Evolutionary conservation across 2,888 invertebrate species (phyloP).

Genomic region (Macrosoma leucophasiata): DNA sequence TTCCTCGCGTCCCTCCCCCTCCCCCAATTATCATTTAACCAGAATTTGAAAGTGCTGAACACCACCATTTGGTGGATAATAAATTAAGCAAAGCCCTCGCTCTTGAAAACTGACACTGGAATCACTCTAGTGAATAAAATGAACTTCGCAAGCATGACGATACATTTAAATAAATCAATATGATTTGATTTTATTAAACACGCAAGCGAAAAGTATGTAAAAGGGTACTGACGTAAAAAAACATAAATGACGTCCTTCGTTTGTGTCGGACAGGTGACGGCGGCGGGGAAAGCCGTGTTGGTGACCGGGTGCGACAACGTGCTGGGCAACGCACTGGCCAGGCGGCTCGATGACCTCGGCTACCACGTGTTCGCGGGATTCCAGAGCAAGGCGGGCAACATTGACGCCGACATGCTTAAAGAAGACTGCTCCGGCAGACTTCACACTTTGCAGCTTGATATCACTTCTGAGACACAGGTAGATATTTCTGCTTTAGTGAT

Average conservation of each 20-base stretch:
- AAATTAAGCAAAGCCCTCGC: too few relatives aligned
- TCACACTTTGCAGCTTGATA: conserved; percentile 85
- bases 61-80: too few relatives aligned
- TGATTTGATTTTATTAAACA: too few relatives aligned
- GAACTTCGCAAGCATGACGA: too few relatives aligned
- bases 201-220: too few relatives aligned
- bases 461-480: conserved; percentile 85
- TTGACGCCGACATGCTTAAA: conserved; percentile 83
- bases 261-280: conserved; percentile 77
- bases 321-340: conserved; percentile 83
- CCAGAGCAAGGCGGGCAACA: conserved; percentile 78
- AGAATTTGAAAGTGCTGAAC: too few relatives aligned
- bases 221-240: conserved; percentile 7
- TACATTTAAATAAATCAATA: too few relatives aligned
- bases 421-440: conserved; percentile 85
- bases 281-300: conserved; percentile 88
- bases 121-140: too few relatives aligned
- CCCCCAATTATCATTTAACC: too few relatives aligned
- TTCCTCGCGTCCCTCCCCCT: too few relatives aligned
- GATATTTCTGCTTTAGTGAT: neutral
- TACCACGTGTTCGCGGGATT: conserved; percentile 94
- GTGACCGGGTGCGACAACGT: conserved; percentile 90
- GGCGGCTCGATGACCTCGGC: conserved; percentile 87
- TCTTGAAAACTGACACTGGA: too few relatives aligned
- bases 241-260: conserved; percentile 10